Percentiles rank a stretch among this genome's conserved stretches.
These are phyloP conservation scores for Trissolcus brochymenae DNA, from an alignment of 2,888 invertebrate species.

Conservation along the genomic window DNA sequence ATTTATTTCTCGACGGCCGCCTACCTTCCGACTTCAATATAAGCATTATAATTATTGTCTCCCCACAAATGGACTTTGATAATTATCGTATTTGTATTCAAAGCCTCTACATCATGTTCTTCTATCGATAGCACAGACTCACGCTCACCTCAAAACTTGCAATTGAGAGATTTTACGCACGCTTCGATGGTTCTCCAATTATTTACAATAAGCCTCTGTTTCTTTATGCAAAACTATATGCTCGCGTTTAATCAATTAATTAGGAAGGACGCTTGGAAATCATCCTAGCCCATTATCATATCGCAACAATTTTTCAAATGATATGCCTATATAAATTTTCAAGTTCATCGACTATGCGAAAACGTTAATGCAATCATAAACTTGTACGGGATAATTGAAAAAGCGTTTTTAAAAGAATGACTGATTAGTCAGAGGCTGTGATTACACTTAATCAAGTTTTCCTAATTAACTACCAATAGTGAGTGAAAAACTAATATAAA, in stretches of 20 bases:
- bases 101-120: slow-evolving; percentile 53
- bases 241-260: slow-evolving; percentile 10
- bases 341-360: slow-evolving; percentile 17
- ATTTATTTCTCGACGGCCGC: slow-evolving; percentile 72
- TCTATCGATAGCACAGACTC: slow-evolving; percentile 30
- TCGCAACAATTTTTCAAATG: slow-evolving; percentile 14
- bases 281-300: neutral
- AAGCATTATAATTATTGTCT: slow-evolving; percentile 75
- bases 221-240: slow-evolving; percentile 7
- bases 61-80: slow-evolving; percentile 72
- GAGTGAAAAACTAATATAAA: too few species aligned
- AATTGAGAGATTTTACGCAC: slow-evolving; percentile 29
- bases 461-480: too few species aligned
- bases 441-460: too few species aligned
- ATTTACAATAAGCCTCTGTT: slow-evolving; percentile 7
- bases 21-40: slow-evolving; percentile 72
- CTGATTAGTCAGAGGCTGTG: slow-evolving; percentile 9
- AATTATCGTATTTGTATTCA: slow-evolving; percentile 71
- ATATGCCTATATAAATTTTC: slow-evolving; percentile 15
- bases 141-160: slow-evolving; percentile 25
- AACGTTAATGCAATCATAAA: slow-evolving; percentile 10
- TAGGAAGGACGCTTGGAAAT: slow-evolving; percentile 3
- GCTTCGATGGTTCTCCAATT: slow-evolving; percentile 18
- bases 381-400: slow-evolving; percentile 13
- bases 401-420: neutral